Conservation (phyloP, 2,797 vertebrate species). For the Simalia tracyae region DNA sequence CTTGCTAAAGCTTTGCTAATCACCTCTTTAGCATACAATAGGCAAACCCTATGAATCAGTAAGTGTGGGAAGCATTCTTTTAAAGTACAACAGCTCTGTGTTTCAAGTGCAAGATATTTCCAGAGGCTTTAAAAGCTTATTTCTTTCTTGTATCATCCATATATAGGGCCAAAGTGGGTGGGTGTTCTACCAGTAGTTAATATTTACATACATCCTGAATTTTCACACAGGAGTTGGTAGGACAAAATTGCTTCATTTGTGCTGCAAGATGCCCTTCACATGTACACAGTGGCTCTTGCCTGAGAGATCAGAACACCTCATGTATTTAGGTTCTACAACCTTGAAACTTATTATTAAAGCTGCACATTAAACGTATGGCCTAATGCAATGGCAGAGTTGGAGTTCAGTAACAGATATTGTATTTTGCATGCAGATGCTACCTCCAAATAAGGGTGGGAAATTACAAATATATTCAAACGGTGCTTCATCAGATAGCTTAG, state of each 20-base stretch:
- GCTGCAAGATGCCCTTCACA: background rate
- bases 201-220: background rate
- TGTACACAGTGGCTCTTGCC: too few species aligned
- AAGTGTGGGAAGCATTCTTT: constrained; percentile 28
- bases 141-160: constrained; percentile 53
- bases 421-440: background rate
- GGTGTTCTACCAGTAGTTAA: background rate
- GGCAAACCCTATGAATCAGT: background rate
- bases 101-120: constrained; percentile 50
- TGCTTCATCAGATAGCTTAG: background rate
- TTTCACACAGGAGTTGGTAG: too few species aligned
- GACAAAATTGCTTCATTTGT: background rate
- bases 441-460: background rate
- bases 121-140: constrained; percentile 43
- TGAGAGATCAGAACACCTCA: background rate
- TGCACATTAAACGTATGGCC: background rate
- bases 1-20: constrained; percentile 17
- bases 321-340: background rate
- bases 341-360: background rate
- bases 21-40: constrained; percentile 25
- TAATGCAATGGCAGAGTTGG: background rate
- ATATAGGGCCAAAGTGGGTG: background rate
- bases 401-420: background rate
- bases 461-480: background rate
- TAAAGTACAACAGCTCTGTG: background rate